Base-by-base conservation (phyloP, 64 coral and sea anemone species). In the Porites lutea region DNA sequence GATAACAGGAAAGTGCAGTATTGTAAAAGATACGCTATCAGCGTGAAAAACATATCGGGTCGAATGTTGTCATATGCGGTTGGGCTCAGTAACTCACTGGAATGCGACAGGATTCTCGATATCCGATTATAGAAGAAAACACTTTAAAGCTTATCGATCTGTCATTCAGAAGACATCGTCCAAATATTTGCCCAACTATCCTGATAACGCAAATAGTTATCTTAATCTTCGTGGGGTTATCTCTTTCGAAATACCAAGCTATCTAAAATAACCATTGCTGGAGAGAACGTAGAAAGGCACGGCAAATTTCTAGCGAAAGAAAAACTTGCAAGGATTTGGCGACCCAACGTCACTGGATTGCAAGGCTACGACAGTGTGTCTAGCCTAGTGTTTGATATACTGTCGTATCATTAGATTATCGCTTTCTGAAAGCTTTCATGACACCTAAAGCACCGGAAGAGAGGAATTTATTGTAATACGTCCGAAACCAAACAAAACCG, bases 371-470 rank as follows among this genome's bases (percentile, higher is more conserved):
- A 84, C 48, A 19, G 69, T 51, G 52, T 52, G 81, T 84, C 81
- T 69, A 50, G 81, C 49, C 81, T 84, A 57, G 12, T 19, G 63
- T 63, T 84, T 84, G 81, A 84, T 67, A 47, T 44, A 68, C 47
- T 67, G 81, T 84, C 81, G 81, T 84, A 84, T 84, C 81, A 68
- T 48, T 84, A 84, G 81, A 84, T 84, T 84, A 84, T 84, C 81
- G 81, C 62, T 84, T 68, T 84, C 81, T 84, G 46, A 84, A 84
- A 84, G 81, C 81, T 84, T 84, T 84, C 65, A 64, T 84, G 81
- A 84, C 81, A 84, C 81, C 81, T 84, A 84, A 84, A 84, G 62
- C 62, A 51, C 81, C 81, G 81, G 81, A 84, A 68, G 64, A 84
- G 81, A 67, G 81, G 81, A 51, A 46, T 84, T 51, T 68, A 68